Evolutionary conservation across 2,888 invertebrate genomes (phyloP).

Genomic region (Drosophila picticornis): DNA sequence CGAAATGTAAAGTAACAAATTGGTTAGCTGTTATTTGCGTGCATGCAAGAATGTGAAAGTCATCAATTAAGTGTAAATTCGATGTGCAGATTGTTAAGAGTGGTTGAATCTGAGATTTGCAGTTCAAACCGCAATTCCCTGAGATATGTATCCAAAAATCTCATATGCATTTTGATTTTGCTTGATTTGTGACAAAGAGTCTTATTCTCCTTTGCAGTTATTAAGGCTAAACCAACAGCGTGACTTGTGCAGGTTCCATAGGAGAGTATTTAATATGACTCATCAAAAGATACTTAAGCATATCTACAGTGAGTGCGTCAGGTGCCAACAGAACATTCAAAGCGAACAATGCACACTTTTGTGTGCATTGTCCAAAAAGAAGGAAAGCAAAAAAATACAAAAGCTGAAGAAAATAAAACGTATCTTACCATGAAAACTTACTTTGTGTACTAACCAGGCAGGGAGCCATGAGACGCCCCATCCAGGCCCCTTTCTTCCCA

Average conservation of each 20-base stretch:
- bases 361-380: slow-evolving; percentile 8
- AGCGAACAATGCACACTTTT: slow-evolving; percentile 33
- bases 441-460: slow-evolving; percentile 44
- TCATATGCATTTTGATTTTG: neutral
- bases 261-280: slow-evolving; percentile 32
- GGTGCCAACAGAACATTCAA: slow-evolving; percentile 28
- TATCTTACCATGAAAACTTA: slow-evolving; percentile 33
- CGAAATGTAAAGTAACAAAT: neutral
- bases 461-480: slow-evolving; percentile 27
- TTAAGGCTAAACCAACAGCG: neutral
- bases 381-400: neutral
- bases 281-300: slow-evolving; percentile 23
- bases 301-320: slow-evolving; percentile 13
- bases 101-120: neutral
- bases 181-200: neutral
- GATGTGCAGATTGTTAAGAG: too few species aligned
- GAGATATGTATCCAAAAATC: neutral
- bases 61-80: neutral
- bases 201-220: slow-evolving; percentile 17
- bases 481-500: too few species aligned
- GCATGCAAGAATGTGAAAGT: neutral
- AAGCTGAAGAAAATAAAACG: slow-evolving; percentile 14
- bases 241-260: slow-evolving; percentile 10
- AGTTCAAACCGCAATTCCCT: neutral
- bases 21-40: neutral